phyloP scores from a whole-genome alignment of 2,797 vertebrate genomes.

The Pteropus rufus region DNA sequence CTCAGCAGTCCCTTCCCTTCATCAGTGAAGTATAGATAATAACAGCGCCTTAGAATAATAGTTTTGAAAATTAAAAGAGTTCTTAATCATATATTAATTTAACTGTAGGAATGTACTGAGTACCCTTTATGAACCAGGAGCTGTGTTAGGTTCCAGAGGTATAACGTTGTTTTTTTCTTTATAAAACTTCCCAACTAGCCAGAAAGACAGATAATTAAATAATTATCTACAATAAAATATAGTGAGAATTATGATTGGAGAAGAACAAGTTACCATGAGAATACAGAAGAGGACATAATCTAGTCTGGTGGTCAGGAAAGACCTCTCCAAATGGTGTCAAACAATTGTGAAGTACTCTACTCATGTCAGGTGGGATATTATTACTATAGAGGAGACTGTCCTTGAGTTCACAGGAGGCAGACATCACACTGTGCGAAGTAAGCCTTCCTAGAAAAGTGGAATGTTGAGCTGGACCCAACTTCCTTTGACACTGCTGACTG shows the following conservation, averaged over 20 bases:
- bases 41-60: background rate
- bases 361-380: background rate
- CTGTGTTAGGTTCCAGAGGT: background rate
- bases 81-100: background rate
- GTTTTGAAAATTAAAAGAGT: background rate
- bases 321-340: background rate
- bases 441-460: background rate
- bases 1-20: background rate
- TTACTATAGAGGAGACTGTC: background rate
- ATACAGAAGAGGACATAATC: background rate
- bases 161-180: background rate
- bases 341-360: background rate
- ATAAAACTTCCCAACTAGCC: conserved; percentile 7
- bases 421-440: background rate
- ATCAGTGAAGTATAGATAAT: background rate
- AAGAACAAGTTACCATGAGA: background rate
- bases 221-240: background rate
- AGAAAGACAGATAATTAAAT: conserved; percentile 7
- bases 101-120: background rate
- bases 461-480: background rate
- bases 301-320: background rate
- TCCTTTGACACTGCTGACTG: background rate
- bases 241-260: background rate
- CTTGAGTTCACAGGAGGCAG: background rate
- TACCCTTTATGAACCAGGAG: background rate